Evolutionary conservation across 2,888 invertebrate genomes (phyloP), one percentile per base, ranked within the genome.

Genomic region (Phaonia tiefii): DNA sequence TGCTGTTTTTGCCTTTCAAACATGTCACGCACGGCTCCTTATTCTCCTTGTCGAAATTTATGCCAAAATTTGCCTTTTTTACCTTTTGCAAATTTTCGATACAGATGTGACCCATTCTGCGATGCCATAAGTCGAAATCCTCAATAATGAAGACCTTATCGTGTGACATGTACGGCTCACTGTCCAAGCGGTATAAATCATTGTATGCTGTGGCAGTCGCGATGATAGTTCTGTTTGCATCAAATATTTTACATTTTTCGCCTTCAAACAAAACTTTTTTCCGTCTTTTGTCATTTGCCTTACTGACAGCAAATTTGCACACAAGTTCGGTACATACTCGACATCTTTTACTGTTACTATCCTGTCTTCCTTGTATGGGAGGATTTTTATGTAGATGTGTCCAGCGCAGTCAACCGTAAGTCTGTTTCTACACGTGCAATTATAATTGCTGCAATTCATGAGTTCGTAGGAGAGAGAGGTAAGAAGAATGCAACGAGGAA

Each of bases 241-340:
- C 70, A 58, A 70, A 82, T 13, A 85, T 82, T 31, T 83, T 83
- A 5, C 8, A 49, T 49, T 3, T 39, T 11, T 79, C 65, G 44
- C 63, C 17, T 67, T 83, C 75, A 71, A 85, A 84, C n/a, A 80
- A 25, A 0, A 84, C 77, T 49, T 13, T 11, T 58, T 25, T 25
- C 56, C 26, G 2, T 39, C 20, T 70, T 58, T 70, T 0, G 78
- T 72, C 69, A 83, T 81, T 74, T 82, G 73, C 1, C 69, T 70
- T 4, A 81, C 80, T 3, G 73, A 76, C 56, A 80, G 44, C 31
- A 80, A 60, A 72, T 79, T 79, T 49, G 80, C 44, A 37, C 73
- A 63, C 10, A 49, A 20, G 1, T 49, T 7, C 5, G 49, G 49
- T 1, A 49, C 80, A 69, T 80, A 79, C n/a, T 82, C 76, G 31